Percentiles rank a stretch among this genome's conserved stretches.
Evolutionary conservation across 1,140 invertebrate genomes (phyloP).

Genomic region (Cyclargus thomasi): DNA sequence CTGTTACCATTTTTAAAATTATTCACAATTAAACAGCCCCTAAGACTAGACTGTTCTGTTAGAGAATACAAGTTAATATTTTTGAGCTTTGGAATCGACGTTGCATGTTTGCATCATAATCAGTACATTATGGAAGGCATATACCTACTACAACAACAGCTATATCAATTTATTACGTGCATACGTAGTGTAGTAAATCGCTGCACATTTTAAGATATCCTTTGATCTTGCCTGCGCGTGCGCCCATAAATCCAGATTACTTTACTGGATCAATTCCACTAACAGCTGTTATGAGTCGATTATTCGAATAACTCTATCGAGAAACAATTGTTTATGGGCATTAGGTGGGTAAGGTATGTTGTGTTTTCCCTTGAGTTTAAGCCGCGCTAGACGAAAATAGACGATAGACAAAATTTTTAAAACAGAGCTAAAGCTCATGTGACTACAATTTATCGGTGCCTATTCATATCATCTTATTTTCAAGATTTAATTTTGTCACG

Average conservation of each 20-base stretch:
- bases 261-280: conserved; percentile 51
- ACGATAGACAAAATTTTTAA: neutral
- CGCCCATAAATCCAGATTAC: conserved; percentile 48
- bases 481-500: too few species aligned
- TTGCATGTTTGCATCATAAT: too few species aligned
- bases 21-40: too few species aligned
- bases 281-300: conserved; percentile 33
- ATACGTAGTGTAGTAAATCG: conserved; percentile 19
- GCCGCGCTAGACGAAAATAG: neutral
- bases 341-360: neutral
- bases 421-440: neutral
- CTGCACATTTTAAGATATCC: conserved; percentile 40
- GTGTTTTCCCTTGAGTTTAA: neutral
- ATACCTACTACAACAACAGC: too few species aligned
- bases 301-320: conserved; percentile 6
- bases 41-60: too few species aligned
- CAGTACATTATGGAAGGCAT: neutral
- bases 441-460: neutral
- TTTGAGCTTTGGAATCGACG: too few species aligned
- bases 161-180: conserved; percentile 5
- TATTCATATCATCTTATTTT: neutral
- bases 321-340: neutral
- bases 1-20: too few species aligned
- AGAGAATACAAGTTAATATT: too few species aligned
- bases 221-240: conserved; percentile 48